Base-by-base conservation (phyloP, 2,888 invertebrate species). In the Cetonia aurata region DNA sequence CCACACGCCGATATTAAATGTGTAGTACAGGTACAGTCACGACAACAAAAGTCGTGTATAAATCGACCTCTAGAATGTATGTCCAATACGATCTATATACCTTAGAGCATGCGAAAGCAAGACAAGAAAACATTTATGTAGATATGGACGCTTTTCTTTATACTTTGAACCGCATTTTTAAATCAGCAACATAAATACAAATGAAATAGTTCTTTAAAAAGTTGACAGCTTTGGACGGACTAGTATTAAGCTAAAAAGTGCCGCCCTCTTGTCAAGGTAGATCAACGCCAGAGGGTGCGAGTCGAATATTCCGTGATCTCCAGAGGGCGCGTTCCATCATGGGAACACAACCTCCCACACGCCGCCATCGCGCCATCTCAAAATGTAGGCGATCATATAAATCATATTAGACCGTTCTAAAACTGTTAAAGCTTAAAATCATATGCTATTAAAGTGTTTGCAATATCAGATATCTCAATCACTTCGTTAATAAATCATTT, bases 361-460 rank as follows among this genome's bases (percentile, higher is more conserved):
- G 72, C 76, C 75, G 74, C 72, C 75, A 77, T 77, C 77, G 74
- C 75, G 71, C 73, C 76, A 76, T 77, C 77, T 75, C 67, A 73
- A 76, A 77, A 77, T 75, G 77, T 73, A 73, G 72, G 73, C 70
- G 73, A 75, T 73, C 72, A 72, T 75, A 77, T 77, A 77, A 77
- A 77, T 77, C 77, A 76, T 72, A 72, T 73, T 76, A 75, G 75
- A 73, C 72, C 77, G 77, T 75, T 77, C 77, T 75, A 77, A 75
- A 77, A 77, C 75, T 77, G 77, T 77, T 75, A 76, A 76, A 76
- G 74, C 75, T 75, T 75, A 75, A 69, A 75, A 75, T 76, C 75
- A 74, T 74, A 76, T 76, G 71, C 75, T 70, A 77, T 77, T 76
- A 75, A 76, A 76, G 77, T 77, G 77, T 77, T 78, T 77, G 77